These are phyloP conservation scores for Incurvaria masculella DNA, from an alignment of 2,888 invertebrate genomes.

Conservation along the genomic window DNA sequence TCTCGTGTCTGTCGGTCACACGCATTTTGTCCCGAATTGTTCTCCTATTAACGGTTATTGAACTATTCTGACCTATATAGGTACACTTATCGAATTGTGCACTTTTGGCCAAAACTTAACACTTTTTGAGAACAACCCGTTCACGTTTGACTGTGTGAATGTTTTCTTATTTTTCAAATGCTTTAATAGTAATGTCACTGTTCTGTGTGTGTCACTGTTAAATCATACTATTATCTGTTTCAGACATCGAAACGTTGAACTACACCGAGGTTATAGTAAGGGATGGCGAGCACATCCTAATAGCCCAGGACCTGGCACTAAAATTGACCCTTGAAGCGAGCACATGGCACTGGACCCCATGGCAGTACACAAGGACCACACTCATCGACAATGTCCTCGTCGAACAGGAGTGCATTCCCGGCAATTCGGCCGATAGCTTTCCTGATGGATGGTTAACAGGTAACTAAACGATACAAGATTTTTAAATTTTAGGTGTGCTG, in stretches of 20 bases:
- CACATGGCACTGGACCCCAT: constrained; percentile 46
- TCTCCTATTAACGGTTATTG: too few species aligned
- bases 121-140: background rate
- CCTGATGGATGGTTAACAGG: constrained; percentile 47
- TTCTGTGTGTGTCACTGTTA: background rate
- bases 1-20: too few species aligned
- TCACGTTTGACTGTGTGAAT: constrained; percentile 1
- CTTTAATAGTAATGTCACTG: background rate
- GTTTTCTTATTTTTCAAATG: background rate
- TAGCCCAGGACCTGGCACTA: constrained; percentile 29
- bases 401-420: constrained; percentile 23
- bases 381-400: constrained; percentile 26
- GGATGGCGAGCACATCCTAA: constrained; percentile 31
- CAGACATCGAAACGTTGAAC: too few species aligned
- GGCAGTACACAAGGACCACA: constrained; percentile 35
- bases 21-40: too few species aligned
- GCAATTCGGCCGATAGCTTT: constrained; percentile 54
- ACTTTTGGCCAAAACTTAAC: too few species aligned
- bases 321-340: constrained; percentile 29
- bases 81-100: too few species aligned
- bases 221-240: too few species aligned
- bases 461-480: constrained; percentile 15
- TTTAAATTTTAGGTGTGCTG: too few species aligned
- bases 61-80: too few species aligned
- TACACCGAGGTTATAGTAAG: constrained; percentile 22